These are phyloP conservation scores for Oreortyx pictus DNA, from an alignment of 2,797 vertebrate species.

Conservation along the genomic window DNA sequence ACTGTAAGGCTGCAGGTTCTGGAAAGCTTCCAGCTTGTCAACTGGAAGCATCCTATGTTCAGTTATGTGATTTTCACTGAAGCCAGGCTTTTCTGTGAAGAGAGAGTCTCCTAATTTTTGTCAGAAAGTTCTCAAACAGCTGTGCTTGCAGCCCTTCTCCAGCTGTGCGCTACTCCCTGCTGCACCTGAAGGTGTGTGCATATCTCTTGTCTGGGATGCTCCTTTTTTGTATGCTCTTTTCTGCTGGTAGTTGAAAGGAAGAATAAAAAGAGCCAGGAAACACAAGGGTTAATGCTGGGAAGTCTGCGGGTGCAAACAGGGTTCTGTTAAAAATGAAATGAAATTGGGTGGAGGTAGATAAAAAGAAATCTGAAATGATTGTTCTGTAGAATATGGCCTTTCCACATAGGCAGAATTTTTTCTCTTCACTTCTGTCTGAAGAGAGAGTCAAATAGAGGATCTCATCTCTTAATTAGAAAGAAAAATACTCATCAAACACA, in stretches of 20 bases:
- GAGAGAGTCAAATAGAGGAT: conserved; percentile 80
- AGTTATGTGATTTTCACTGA: not conserved
- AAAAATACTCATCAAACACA: conserved; percentile 85
- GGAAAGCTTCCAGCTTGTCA: not conserved
- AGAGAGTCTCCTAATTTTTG: not conserved
- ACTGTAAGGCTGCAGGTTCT: not conserved
- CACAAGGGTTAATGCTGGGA: conserved; percentile 52
- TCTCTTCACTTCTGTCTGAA: conserved; percentile 77
- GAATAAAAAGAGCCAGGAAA: not conserved
- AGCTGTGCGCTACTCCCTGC: not conserved
- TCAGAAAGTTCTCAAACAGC: not conserved
- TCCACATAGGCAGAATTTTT: conserved; percentile 75
- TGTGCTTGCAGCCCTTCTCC: not conserved
- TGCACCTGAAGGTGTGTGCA: not conserved
- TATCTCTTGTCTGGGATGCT: not conserved
- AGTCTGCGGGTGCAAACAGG: conserved; percentile 47
- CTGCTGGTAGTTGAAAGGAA: not conserved
- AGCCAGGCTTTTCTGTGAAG: not conserved
- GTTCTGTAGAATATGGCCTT: conserved; percentile 77
- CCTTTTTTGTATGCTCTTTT: not conserved
- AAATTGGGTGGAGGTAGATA: conserved; percentile 73
- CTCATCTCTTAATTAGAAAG: conserved; percentile 84
- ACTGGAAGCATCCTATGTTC: not conserved
- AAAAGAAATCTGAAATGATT: conserved; percentile 78
- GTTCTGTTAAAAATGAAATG: conserved; percentile 73